These are phyloP conservation scores for Pentamera pediparva DNA, from an alignment of 53 echinoderm and acorn worm genomes.

Conservation along the genomic window DNA sequence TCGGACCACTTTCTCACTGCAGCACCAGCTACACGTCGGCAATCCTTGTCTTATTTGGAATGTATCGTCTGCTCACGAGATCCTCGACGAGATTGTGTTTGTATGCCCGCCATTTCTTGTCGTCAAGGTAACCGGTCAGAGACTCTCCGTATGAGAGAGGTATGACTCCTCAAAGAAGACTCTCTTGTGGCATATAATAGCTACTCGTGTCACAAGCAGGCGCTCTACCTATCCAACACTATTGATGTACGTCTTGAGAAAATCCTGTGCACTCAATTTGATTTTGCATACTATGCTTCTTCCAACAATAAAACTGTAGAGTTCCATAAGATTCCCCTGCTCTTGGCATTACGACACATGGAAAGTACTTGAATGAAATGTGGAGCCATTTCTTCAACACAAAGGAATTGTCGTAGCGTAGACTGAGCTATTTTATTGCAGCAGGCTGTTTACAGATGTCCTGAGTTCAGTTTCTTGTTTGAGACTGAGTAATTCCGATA, in stretches of 20 bases:
- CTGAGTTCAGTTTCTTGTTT: no score
- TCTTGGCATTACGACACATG: no score
- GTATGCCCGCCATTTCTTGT: slow-evolving; percentile 74
- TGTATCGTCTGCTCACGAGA: slow-evolving; percentile 47
- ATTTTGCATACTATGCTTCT: background rate
- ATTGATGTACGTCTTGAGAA: slow-evolving; percentile 77
- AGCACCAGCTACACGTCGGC: slow-evolving; percentile 59
- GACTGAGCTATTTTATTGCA: no score
- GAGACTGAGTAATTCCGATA: no score
- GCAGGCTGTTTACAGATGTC: no score
- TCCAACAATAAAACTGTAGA: no score
- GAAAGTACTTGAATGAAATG: no score
- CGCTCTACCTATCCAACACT: slow-evolving; percentile 66
- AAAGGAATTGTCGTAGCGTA: no score
- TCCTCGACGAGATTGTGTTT: slow-evolving; percentile 69
- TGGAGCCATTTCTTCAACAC: no score
- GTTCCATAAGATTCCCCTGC: no score
- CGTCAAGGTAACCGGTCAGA: slow-evolving; percentile 53
- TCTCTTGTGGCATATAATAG: slow-evolving; percentile 76
- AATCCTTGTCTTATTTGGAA: slow-evolving; percentile 60
- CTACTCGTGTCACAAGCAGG: slow-evolving; percentile 60
- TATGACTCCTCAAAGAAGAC: slow-evolving; percentile 52
- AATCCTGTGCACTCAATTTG: slow-evolving; percentile 67
- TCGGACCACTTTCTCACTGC: slow-evolving; percentile 11
- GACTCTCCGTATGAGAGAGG: slow-evolving; percentile 68